Evolutionary conservation across 2,113 vertebrate genomes (phyloP).

Genomic region (Sinocyclocheilus grahami): DNA sequence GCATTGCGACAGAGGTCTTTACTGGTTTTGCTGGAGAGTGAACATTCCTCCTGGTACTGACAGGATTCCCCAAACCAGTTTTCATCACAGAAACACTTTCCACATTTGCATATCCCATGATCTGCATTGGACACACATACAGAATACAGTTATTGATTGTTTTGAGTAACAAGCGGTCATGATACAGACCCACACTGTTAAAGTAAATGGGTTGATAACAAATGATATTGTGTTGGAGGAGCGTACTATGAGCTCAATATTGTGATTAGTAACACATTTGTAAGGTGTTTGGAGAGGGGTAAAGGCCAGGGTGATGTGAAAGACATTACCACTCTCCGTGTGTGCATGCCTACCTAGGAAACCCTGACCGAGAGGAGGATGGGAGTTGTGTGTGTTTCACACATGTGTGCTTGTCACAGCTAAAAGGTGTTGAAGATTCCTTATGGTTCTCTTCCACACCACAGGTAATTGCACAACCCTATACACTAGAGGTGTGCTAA

Average conservation of each 20-base stretch:
- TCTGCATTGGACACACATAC: conserved; percentile 70
- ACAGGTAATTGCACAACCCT: background rate
- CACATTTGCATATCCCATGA: conserved; percentile 91
- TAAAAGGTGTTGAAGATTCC: background rate
- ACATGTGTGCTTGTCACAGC: background rate
- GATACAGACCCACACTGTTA: background rate
- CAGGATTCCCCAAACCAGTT: conserved; percentile 91
- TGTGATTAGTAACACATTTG: conserved; percentile 50
- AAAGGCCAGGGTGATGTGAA: conserved; percentile 44
- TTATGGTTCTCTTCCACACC: background rate
- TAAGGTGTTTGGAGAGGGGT: conserved; percentile 38
- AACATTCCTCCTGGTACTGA: conserved; percentile 87
- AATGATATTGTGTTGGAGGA: conserved; percentile 23
- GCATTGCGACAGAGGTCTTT: conserved; percentile 92
- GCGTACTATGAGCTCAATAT: conserved; percentile 41
- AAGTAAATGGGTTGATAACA: conserved; percentile 24
- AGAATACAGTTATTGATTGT: conserved; percentile 39
- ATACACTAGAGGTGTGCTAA: background rate
- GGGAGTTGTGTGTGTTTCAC: background rate
- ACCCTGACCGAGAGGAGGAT: background rate
- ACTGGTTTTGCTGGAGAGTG: conserved; percentile 83
- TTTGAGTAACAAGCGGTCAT: conserved; percentile 20
- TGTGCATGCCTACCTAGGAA: background rate
- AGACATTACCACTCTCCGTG: conserved; percentile 32
- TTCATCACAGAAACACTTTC: conserved; percentile 89